Base-by-base conservation (phyloP, 2,797 vertebrate species). In the Lacerta bilineata region DNA sequence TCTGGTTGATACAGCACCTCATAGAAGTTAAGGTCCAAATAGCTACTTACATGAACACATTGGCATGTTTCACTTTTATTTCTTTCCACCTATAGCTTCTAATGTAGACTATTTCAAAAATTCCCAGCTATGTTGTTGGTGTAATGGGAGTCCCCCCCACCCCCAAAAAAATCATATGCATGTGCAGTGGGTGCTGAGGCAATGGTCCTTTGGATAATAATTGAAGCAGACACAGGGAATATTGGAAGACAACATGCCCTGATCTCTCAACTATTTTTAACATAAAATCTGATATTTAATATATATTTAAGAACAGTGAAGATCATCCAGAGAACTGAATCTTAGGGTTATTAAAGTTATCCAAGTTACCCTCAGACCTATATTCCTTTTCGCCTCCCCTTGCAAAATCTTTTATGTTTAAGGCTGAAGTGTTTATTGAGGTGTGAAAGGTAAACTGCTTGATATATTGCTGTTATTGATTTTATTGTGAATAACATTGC, bases 401-500 rank as follows among this genome's bases (percentile, higher is more conserved):
- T 69, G 33, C 59, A 33, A 87, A 72, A 75, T 69, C 27, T 69
- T 84, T 76, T 76, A 75, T 75, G 8, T 13, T 85, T 76, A 68
- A 89, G 13, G 46, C 78, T 86, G 79, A 74, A 85, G 50, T 85
- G 27, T 81, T 76, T 89, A 85, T 82, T 82, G 84, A 89, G 59
- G 41, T 82, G 59, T 89, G 84, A 89, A 89, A 89, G 84, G 84
- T 81, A 89, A 89, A 89, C 88, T 55, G 55, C 82, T 81, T 69
- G 76, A 80, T 85, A 59, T 82, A 86, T 85, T 86, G 77, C 43
- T 81, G 80, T 76, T 87, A 87, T 87, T 88, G 74, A 89, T 86
- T 91, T 88, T 89, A 50, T 83, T 93, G 27, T 4, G 2, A 91
- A 88, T 92, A 92, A 93, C 59, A 11, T 11, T 8, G 3, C 84